Evolutionary conservation across 2,797 vertebrate species (phyloP), one percentile per base, ranked within the genome.

Genomic region (Pampus argenteus): DNA sequence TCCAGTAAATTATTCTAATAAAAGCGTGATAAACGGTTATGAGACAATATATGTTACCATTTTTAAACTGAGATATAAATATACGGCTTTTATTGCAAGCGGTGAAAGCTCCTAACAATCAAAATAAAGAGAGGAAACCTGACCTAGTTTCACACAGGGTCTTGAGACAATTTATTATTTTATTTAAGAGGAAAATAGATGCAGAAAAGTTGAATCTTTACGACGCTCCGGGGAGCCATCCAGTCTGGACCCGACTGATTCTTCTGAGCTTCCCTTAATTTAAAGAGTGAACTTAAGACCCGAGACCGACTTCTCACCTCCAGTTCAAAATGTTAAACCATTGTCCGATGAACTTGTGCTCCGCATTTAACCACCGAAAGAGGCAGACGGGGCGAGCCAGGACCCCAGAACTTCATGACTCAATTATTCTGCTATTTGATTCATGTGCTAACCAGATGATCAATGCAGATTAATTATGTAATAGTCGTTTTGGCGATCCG

Each of bases 381-480:
- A 45, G 52, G 28, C 44, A 3, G 26, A 0, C 11, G 1, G 29
- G 22, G 51, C 6, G 36, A 61, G 20, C 22, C 4, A 7, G 64
- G 66, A 62, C 76, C 82, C 78, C 71, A 55, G 76, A 84, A 85
- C 84, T 77, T 87, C 87, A 87, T 77, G 78, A 89, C 86, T 90
- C 86, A 84, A 91, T 92, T 95, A 95, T 95, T 95, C 95, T 86
- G 87, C 77, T 93, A 93, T 95, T 94, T 95, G 93, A 95, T 95
- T 95, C 93, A 95, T 95, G 94, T 84, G 88, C 94, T 96, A 95
- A 96, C 94, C 93, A 94, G 95, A 93, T 94, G 95, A 96, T 96
- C 95, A 93, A 96, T 96, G 94, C 91, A 94, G 94, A 94, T 96
- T 97, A 95, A 96, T 97, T 96, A 95, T 89, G 90, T 96, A 96